Percentiles rank a stretch among this genome's conserved stretches.
These are phyloP conservation scores for Strigops habroptila DNA, from an alignment of 2,113 vertebrate genomes.

Conservation along the genomic window DNA sequence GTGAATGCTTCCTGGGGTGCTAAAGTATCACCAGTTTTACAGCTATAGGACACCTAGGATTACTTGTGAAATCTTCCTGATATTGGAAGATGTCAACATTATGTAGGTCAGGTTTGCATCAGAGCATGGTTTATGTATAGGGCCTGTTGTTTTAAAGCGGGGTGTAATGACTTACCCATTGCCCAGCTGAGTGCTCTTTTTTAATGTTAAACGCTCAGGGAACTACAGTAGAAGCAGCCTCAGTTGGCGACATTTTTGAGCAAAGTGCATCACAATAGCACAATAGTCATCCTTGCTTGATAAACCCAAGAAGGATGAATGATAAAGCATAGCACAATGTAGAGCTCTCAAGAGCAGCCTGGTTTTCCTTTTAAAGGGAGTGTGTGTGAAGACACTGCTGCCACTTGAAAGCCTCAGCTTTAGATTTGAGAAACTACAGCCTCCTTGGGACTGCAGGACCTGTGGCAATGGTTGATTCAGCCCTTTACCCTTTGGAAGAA, in stretches of 20 bases:
- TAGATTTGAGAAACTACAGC: neutral
- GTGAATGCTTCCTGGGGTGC: neutral
- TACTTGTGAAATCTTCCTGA: neutral
- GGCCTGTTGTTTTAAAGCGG: constrained; percentile 39
- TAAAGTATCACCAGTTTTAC: neutral
- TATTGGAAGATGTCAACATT: neutral
- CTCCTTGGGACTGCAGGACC: neutral
- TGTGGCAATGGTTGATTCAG: neutral
- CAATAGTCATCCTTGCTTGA: constrained; percentile 37
- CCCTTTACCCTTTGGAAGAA: neutral
- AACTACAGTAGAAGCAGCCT: constrained; percentile 2
- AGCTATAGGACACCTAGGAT: neutral
- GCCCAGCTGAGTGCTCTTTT: constrained; percentile 21
- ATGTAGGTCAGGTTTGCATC: constrained; percentile 39
- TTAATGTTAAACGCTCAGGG: constrained; percentile 43
- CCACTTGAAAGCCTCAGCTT: neutral
- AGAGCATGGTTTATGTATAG: constrained; percentile 25
- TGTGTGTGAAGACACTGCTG: neutral
- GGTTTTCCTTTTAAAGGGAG: neutral
- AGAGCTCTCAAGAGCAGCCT: neutral
- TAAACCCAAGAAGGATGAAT: constrained; percentile 35
- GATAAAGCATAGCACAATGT: neutral
- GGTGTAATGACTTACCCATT: constrained; percentile 55
- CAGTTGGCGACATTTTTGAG: constrained; percentile 41
- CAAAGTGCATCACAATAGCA: constrained; percentile 43